Evolutionary conservation across 2,888 invertebrate genomes (phyloP).

Genomic region (Matsumyia berberina): DNA sequence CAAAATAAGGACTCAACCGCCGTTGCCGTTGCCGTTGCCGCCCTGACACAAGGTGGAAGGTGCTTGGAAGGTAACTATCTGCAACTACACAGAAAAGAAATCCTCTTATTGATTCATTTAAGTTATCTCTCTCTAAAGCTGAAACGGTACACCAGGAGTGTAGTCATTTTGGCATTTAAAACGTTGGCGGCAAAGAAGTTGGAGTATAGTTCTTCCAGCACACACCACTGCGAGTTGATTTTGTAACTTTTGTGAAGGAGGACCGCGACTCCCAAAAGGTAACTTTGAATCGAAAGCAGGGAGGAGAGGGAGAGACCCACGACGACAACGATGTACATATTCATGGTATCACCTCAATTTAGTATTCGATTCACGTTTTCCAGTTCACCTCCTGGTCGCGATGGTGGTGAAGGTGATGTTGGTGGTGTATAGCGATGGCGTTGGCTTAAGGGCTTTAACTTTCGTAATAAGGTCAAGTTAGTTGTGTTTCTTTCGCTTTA

Average conservation of each 20-base stretch:
- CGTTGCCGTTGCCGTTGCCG: not conserved
- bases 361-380: slow-evolving; percentile 66
- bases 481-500: slow-evolving; percentile 33
- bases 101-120: slow-evolving; percentile 69
- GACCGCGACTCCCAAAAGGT: slow-evolving; percentile 6
- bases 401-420: slow-evolving; percentile 26
- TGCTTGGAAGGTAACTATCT: slow-evolving; percentile 43
- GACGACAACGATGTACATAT: too few relatives aligned
- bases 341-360: slow-evolving; percentile 57
- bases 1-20: slow-evolving; percentile 49
- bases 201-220: slow-evolving; percentile 16
- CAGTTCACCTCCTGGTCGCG: slow-evolving; percentile 59
- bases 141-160: slow-evolving; percentile 39
- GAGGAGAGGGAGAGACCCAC: not conserved
- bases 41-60: slow-evolving; percentile 17
- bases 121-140: slow-evolving; percentile 62
- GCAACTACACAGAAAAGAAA: slow-evolving; percentile 22
- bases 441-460: slow-evolving; percentile 71
- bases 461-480: slow-evolving; percentile 73
- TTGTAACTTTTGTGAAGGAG: slow-evolving; percentile 34
- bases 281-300: slow-evolving; percentile 1
- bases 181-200: slow-evolving; percentile 22
- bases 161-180: slow-evolving; percentile 55
- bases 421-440: slow-evolving; percentile 28
- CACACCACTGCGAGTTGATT: slow-evolving; percentile 37